Evolutionary conservation across 2,797 vertebrate genomes (phyloP).

Genomic region (Prionace glauca): DNA sequence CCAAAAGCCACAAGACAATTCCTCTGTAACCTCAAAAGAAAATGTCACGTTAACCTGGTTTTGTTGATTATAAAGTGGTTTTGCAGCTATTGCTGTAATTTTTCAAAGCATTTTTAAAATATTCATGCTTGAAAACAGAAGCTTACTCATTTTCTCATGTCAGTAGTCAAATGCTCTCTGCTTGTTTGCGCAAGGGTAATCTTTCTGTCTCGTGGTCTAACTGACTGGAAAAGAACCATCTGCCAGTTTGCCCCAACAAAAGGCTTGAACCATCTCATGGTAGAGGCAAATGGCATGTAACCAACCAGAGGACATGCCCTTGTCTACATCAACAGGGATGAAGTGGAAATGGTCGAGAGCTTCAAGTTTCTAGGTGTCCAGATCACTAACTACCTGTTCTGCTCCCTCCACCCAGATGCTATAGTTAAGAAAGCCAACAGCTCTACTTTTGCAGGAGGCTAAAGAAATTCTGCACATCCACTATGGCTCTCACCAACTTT

Average conservation of each 20-base stretch:
- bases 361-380: too few relatives aligned
- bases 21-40: neutral
- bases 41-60: neutral
- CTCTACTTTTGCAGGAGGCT: too few relatives aligned
- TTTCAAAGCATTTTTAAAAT: neutral
- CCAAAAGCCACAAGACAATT: neutral
- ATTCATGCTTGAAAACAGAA: neutral
- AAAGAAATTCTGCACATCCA: too few relatives aligned
- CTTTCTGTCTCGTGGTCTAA: neutral
- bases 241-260: neutral
- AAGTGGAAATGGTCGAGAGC: too few relatives aligned
- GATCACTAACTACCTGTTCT: too few relatives aligned
- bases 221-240: neutral
- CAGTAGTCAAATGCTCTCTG: neutral
- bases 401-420: too few relatives aligned
- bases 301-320: too few relatives aligned
- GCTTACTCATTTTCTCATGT: neutral
- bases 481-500: too few relatives aligned
- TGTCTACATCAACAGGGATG: too few relatives aligned
- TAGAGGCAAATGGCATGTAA: neutral
- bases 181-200: too few relatives aligned
- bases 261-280: neutral
- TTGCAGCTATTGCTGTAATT: neutral
- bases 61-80: neutral
- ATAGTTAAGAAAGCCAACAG: too few relatives aligned